Base-by-base conservation (phyloP, 2,797 vertebrate genomes). In the Cossypha niveicapilla region DNA sequence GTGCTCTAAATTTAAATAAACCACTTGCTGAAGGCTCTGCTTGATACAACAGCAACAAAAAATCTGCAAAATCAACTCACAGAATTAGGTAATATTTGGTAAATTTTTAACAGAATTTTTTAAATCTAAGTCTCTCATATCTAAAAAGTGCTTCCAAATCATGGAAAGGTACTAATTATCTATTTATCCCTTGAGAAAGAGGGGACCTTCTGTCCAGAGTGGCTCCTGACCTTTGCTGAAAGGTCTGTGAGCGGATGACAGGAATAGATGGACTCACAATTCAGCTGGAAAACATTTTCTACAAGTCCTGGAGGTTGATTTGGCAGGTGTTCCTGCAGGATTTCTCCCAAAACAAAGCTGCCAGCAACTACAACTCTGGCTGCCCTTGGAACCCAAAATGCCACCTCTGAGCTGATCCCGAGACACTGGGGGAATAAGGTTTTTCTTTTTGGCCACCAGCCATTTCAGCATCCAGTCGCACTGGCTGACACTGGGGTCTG, bases 1-100 rank as follows among this genome's bases (percentile, higher is more conserved):
- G 32, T 44, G 41, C 13, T 78, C 30, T 51, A 44, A 65, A 78
- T 61, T 73, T 53, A 75, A 89, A 78, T 32, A 86, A 84, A 63
- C 12, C 30, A 61, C 13, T 70, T 54, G 7, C 27, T 57, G 23
- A 66, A 72, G 11, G 19, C 6, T 88, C 30, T 80, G 44, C 44
- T 80, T 77, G 61, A 76, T n/a, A 75, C 10, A 62, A 19, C 1
- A 7, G 10, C 34, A 35, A 35, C 34, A 35, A 35, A 10, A 51
- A 50, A 56, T 5, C 0, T 16, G 27, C 50, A 65, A 60, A 66
- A 81, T 21, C 9, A 32, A 17, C 32, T 21, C 34, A 77, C 5
- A 50, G 28, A 79, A 77, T 25, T 83, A 67, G 37, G 17, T 48
- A 60, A 30, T 18, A 81, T 13, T 50, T 78, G 8, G 13, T 44